phyloP scores from a whole-genome alignment of 2,113 vertebrate genomes.

The Melospiza georgiana region DNA sequence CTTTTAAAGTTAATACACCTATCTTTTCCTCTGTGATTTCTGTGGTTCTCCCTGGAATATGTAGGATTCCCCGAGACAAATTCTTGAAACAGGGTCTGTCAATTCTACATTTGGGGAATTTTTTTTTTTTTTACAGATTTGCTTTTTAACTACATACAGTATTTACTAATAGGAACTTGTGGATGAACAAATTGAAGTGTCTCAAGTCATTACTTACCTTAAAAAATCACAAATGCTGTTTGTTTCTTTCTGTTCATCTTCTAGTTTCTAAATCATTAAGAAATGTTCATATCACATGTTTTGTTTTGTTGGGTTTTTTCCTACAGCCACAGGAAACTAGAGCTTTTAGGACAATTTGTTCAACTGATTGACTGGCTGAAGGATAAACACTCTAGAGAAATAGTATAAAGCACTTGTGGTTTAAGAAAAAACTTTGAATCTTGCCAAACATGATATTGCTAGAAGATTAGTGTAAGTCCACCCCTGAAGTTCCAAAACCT shows the following conservation, averaged over 20 bases:
- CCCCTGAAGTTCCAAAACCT: background rate
- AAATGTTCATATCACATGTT: background rate
- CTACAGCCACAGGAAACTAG: background rate
- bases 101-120: background rate
- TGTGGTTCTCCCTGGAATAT: background rate
- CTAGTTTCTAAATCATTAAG: background rate
- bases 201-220: background rate
- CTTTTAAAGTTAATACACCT: slow-evolving; percentile 6
- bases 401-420: background rate
- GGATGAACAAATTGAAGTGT: background rate
- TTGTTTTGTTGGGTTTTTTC: background rate
- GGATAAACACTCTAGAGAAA: background rate
- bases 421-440: background rate
- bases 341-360: background rate
- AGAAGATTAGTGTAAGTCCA: background rate
- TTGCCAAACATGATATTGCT: background rate
- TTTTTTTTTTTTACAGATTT: background rate
- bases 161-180: background rate
- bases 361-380: background rate
- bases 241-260: background rate
- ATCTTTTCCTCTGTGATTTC: background rate
- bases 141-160: background rate
- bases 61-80: background rate
- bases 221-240: background rate
- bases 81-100: background rate